Evolutionary conservation across 2,113 vertebrate species (phyloP).

Genomic region (Anolis carolinensis): DNA sequence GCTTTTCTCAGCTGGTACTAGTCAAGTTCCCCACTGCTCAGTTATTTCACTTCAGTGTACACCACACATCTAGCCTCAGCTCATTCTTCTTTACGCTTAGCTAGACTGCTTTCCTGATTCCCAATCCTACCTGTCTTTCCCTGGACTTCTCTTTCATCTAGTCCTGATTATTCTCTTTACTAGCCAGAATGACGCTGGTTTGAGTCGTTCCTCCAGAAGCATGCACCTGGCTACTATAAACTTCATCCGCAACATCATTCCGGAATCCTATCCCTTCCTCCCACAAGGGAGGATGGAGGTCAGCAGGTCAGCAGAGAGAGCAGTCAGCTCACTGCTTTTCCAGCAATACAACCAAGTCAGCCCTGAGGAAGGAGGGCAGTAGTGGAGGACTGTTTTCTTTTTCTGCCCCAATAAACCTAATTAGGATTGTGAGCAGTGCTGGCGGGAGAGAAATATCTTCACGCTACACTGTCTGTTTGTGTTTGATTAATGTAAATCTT

Average conservation of each 20-base stretch:
- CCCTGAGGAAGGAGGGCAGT: constrained; percentile 44
- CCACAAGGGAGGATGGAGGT: background rate
- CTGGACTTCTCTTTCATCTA: background rate
- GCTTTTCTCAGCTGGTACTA: background rate
- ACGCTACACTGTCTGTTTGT: constrained; percentile 76
- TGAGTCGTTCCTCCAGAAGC: background rate
- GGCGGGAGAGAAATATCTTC: constrained; percentile 77
- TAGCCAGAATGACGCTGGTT: background rate
- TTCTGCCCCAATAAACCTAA: constrained; percentile 80
- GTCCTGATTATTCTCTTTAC: background rate
- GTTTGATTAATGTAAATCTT: constrained; percentile 77
- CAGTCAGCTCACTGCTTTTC: background rate
- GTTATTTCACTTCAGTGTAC: background rate
- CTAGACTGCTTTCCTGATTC: background rate
- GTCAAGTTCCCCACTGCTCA: background rate
- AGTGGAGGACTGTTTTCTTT: constrained; percentile 65
- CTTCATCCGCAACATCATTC: background rate
- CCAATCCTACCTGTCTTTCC: background rate
- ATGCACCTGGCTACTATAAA: background rate
- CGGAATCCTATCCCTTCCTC: constrained; percentile 15
- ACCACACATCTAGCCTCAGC: background rate
- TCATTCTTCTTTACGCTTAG: background rate
- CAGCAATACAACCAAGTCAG: background rate
- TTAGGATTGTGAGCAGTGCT: constrained; percentile 68
- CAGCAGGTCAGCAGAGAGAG: constrained; percentile 14